Base-by-base conservation (phyloP, 1,140 invertebrate species). In the Panagrolaimus sp. region DNA sequence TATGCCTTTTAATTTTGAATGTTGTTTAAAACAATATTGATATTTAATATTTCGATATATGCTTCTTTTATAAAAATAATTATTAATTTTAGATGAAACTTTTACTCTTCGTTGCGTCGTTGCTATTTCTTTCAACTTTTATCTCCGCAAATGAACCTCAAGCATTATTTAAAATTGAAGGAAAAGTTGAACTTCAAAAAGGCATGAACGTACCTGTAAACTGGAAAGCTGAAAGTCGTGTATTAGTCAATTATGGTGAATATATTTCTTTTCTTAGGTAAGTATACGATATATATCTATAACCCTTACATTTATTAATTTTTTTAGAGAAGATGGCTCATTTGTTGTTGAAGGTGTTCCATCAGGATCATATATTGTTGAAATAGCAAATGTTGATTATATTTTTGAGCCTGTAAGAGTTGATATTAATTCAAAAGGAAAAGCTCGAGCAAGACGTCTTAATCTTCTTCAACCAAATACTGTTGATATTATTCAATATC, bases 341-440 rank as follows among this genome's bases (percentile, higher is more conserved):
- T 98, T 98, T 84, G 85, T 88, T 12, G 88, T 98, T 55, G 89
- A 90, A 76, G 92, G 93, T 78, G 86, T 98, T 0, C 91, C 91
- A 3, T 90, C 91, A 26, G 96, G 95, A 8, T 96, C 94, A 0
- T 97, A 97, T 83, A 88, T 98, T 26, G 87, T 99, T 1, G 95
- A 98, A 87, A 88, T 96, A 15, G 84, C 92, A 9, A 90, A 96
- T 86, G 91, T 93, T 6, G 90, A 94, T 79, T 93, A 89, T 79
- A 87, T 90, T 71, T 98, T 93, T 79, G 94, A 96, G 77, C 91
- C 92, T 6, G 89, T 93, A 1, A 87, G 94, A 70, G 91, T 97
- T 0, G 94, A 97, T 85, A 94, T 97, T 63, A 96, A 93, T 83
- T 90, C 90, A 0, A 95, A 94, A 84, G 96, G 96, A 26, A 98